Percentiles rank a stretch among this genome's conserved stretches.
Evolutionary conservation across 2,797 vertebrate species (phyloP).

Genomic region (Philypnodon macrostomus): DNA sequence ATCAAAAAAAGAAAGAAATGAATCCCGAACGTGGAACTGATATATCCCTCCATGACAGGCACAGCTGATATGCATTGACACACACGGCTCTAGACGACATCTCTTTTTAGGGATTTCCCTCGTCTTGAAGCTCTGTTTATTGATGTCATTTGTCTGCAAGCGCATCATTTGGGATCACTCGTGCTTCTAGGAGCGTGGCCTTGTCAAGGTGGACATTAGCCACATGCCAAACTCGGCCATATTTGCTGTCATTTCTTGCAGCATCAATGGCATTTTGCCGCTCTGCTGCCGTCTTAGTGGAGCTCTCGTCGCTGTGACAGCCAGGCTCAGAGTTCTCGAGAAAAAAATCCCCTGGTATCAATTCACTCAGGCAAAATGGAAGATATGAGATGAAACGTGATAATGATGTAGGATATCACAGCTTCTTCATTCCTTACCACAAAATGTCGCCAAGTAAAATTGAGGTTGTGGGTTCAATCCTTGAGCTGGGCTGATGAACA

Average conservation of each 20-base stretch:
- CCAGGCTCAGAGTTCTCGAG: conserved; percentile 42
- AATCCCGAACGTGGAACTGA: conserved; percentile 9
- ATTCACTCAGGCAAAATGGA: conserved; percentile 30
- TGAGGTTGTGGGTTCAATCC: too few species aligned
- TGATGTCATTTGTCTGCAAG: neutral
- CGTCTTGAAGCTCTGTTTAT: neutral
- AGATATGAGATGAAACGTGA: neutral
- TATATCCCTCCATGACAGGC: conserved; percentile 15
- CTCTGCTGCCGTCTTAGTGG: conserved; percentile 42
- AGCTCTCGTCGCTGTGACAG: conserved; percentile 60
- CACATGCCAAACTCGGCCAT: conserved; percentile 22
- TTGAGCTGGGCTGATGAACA: too few species aligned
- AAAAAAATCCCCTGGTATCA: conserved; percentile 49
- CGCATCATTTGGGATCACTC: conserved; percentile 35
- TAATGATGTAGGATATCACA: neutral
- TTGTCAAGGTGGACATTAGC: conserved; percentile 30
- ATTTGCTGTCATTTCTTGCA: conserved; percentile 45
- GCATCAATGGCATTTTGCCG: conserved; percentile 70
- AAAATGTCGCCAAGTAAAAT: too few species aligned
- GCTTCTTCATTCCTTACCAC: neutral
- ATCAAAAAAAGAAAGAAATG: conserved; percentile 7
- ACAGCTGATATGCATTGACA: conserved; percentile 1
- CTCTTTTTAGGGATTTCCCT: neutral
- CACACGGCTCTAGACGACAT: neutral
- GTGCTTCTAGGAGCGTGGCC: conserved; percentile 29